Evolutionary conservation across 1,140 invertebrate species (phyloP).

Genomic region (Xylocopa sonorina): DNA sequence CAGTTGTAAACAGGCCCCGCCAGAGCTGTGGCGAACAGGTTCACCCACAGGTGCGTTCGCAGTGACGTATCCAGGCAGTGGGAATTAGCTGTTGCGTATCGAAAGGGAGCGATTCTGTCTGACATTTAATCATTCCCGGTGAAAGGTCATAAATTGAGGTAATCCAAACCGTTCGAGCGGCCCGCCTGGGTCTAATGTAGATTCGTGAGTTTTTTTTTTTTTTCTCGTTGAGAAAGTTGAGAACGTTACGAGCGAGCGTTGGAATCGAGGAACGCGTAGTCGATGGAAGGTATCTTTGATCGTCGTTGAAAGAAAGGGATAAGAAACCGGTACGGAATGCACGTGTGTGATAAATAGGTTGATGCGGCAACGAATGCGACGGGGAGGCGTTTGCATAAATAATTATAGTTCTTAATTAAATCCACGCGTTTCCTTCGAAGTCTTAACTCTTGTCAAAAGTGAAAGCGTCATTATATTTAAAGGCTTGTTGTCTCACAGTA

Average conservation of each 20-base stretch:
- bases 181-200: too few species aligned
- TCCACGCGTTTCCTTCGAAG: not conserved
- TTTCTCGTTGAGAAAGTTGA: too few species aligned
- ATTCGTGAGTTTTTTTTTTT: too few species aligned
- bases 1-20: slow-evolving; percentile 24
- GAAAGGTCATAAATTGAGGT: too few species aligned
- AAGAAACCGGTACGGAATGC: not conserved
- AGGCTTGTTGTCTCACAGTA: not conserved
- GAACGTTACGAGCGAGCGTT: too few species aligned
- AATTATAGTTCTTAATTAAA: not conserved
- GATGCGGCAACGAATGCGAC: not conserved
- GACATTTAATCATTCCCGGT: too few species aligned
- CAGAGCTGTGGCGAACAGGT: slow-evolving; percentile 29
- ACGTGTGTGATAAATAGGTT: not conserved
- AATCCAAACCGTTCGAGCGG: too few species aligned
- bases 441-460: not conserved
- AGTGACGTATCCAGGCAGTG: not conserved
- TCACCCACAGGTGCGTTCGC: slow-evolving; percentile 37
- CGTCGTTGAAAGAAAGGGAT: not conserved
- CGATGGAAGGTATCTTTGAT: slow-evolving; percentile 1
- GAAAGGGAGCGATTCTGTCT: not conserved
- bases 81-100: not conserved
- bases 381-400: not conserved
- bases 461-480: slow-evolving; percentile 11
- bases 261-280: too few species aligned